Evolutionary conservation across 2,888 invertebrate species (phyloP).

Genomic region (Conistra vaccinii): DNA sequence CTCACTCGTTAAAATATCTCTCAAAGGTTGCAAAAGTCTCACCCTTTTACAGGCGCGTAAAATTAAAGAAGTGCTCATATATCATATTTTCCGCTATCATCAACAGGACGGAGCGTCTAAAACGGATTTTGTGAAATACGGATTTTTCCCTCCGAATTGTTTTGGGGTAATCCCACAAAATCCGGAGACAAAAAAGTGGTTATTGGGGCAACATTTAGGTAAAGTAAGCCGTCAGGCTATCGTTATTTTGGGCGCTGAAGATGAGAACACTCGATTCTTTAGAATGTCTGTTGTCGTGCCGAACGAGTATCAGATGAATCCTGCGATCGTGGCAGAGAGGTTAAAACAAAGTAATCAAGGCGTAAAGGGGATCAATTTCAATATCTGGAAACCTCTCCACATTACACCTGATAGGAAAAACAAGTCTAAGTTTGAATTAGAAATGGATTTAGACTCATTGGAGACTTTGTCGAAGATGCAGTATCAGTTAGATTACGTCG

Average conservation of each 20-base stretch:
- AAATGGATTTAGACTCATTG: constrained; percentile 82
- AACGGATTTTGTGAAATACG: constrained; percentile 83
- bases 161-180: constrained; percentile 83
- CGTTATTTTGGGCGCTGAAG: constrained; percentile 75
- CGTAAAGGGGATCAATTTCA: constrained; percentile 80
- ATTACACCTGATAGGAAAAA: constrained; percentile 42
- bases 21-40: constrained; percentile 78
- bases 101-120: constrained; percentile 70
- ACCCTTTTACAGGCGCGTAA: constrained; percentile 76
- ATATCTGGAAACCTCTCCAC: constrained; percentile 76
- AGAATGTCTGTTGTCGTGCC: constrained; percentile 73
- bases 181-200: constrained; percentile 79
- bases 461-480: constrained; percentile 76
- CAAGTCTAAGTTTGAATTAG: constrained; percentile 66
- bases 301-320: constrained; percentile 50
- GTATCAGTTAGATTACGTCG: constrained; percentile 78
- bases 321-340: constrained; percentile 69
- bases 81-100: constrained; percentile 80
- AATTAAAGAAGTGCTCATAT: constrained; percentile 82
- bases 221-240: constrained; percentile 74
- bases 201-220: constrained; percentile 77
- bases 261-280: constrained; percentile 73
- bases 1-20: constrained; percentile 76
- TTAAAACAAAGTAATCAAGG: constrained; percentile 80
- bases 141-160: constrained; percentile 78